Percentiles rank a stretch among this genome's conserved stretches.
phyloP scores from a whole-genome alignment of 2,888 invertebrate genomes.

The Heteromurus nitidus region DNA sequence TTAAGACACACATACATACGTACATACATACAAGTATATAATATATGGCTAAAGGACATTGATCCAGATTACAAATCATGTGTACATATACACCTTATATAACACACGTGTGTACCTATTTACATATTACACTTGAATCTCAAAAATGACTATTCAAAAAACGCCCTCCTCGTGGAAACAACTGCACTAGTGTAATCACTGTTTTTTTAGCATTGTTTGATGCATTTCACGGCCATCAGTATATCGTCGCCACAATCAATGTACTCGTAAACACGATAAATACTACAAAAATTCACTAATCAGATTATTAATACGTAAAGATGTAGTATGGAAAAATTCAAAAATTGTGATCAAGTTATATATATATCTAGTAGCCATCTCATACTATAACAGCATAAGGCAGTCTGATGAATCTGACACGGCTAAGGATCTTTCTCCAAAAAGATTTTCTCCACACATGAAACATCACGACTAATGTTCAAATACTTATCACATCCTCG shows the following conservation, averaged over 20 bases:
- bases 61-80: slow-evolving; percentile 44
- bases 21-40: background rate
- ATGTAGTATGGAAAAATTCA: slow-evolving; percentile 5
- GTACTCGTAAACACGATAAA: slow-evolving; percentile 5
- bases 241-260: background rate
- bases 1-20: slow-evolving; percentile 1
- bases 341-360: slow-evolving; percentile 6
- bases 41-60: slow-evolving; percentile 34
- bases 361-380: background rate
- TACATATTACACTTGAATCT: slow-evolving; percentile 22
- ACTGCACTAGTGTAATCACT: slow-evolving; percentile 31
- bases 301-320: background rate
- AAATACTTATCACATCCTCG: too few species aligned
- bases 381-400: background rate
- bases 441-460: too few species aligned
- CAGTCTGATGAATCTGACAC: too few species aligned
- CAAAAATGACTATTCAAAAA: slow-evolving; percentile 50
- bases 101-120: background rate
- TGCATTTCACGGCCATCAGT: slow-evolving; percentile 7
- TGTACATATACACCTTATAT: slow-evolving; percentile 34
- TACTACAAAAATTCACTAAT: slow-evolving; percentile 4
- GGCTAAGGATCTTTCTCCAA: too few species aligned
- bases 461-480: too few species aligned
- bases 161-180: slow-evolving; percentile 31
- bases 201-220: slow-evolving; percentile 10